Evolutionary conservation across 2,888 invertebrate species (phyloP), one percentile per base, ranked within the genome.

Genomic region (Chrysodeixis includens): DNA sequence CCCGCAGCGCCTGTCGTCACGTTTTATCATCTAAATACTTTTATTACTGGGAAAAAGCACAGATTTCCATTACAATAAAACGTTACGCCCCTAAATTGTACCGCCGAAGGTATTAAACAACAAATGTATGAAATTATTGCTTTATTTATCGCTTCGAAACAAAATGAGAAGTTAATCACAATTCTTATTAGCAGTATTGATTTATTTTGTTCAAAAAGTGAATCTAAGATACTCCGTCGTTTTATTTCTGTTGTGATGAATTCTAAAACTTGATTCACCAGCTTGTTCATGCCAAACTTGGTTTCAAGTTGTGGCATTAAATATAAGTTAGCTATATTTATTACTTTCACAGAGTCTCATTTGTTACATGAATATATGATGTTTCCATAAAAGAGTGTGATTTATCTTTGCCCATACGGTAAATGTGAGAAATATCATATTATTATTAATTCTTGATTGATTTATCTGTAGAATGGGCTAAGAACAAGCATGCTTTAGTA

Each of bases 1-100:
- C 94, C 93, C 71, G 87, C 86, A 91, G 95, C 92, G 88, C 81
- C 89, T 93, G 94, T 95, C 95, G 91, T 94, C 95, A 93, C 93
- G 91, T 93, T 85, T 91, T 90, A 87, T 88, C 87, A 87, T 88
- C 90, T 92, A 93, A 93, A 92, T 92, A 90, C 92, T 90, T 91
- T 90, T 90, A 90, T 90, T 91, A 92, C 83, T 78, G 70, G 82
- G 84, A n/a, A 88, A 90, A 88, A 69, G 71, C 82, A 84, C 87
- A 88, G 88, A 90, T 89, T 90, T 88, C 86, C 80, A 86, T 86
- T 86, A 85, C 83, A 91, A 90, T 88, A 88, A 90, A 89, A 80
- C 71, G 84, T 83, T 75, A 89, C 91, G 87, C 88, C 89, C 78
- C 86, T 74, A 75, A 79, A 76, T 71, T 76, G 74, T 75, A 82